Base-by-base conservation (phyloP, 1,140 invertebrate genomes). In the Drosophila ambigua region DNA sequence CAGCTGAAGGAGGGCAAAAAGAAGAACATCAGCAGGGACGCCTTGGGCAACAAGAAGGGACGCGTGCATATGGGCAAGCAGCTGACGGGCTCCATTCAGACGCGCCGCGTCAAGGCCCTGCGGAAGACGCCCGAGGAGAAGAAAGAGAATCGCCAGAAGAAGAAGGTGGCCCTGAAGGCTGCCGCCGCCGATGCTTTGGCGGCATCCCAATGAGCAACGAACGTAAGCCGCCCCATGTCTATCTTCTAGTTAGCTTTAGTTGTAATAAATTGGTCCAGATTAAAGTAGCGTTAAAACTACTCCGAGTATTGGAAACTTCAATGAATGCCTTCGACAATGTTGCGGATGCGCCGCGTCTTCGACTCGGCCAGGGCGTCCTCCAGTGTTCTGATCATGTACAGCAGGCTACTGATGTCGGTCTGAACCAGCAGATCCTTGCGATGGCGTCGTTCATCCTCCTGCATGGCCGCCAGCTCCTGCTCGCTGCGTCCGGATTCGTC, bases 51-150 rank as follows among this genome's bases (percentile, higher is more conserved):
- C 6, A 97, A 96, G 81, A 93, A 97, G 83, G 99, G 98, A 53
- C 95, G 97, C 59, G 95, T 99, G 61, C 99, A 99, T 92, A 94
- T 99, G 93, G 96, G 96, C 53, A 95, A 95, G 91, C 98, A 99
- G 90, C 95, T 98, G 88, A 94, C 98, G 13, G 93, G 94, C 23
- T 96, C 94, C 75, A 93, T 99, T 72, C 97, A 98, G 92, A 98
- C 97, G 13, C 94, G 98, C 60, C 99, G 99, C 92, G 96, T 99
- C 94, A 99, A 99, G 92, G 98, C 97, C 48, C 93, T 99, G 13
- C 96, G 95, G 76, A 97, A 96, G 89, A 94, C 95, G 0, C 84
- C 94, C 4, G 93, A 94, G 53, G 96, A 96, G 79, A 95, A 93
- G 77, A 96, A 95, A 74, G 91, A 92, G 16, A 92, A 93, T 76